phyloP scores from a whole-genome alignment of 2,888 invertebrate genomes.

The Incurvaria masculella region DNA sequence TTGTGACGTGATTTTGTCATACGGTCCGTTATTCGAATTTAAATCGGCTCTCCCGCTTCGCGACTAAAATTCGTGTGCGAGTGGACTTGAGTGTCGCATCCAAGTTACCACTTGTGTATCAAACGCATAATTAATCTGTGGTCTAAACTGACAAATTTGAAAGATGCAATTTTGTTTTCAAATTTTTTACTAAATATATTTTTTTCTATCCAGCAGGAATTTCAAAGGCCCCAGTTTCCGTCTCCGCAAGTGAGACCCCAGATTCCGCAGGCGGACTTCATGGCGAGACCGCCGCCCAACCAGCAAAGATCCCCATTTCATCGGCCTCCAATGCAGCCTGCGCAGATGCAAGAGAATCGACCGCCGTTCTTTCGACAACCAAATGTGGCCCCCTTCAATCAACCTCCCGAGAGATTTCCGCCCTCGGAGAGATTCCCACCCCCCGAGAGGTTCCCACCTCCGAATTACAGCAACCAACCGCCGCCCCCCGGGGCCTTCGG shows the following conservation, averaged over 20 bases:
- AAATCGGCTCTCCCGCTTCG: too few species aligned
- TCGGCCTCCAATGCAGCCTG: constrained; percentile 5
- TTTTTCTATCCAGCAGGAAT: constrained; percentile 30
- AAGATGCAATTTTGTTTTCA: too few species aligned
- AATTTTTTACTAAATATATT: constrained; percentile 9
- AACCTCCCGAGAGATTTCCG: too few species aligned
- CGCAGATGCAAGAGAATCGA: constrained; percentile 20
- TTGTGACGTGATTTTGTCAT: too few species aligned
- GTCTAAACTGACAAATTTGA: too few species aligned
- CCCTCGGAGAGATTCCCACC: too few species aligned
- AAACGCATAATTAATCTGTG: too few species aligned
- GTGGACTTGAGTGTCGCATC: too few species aligned
- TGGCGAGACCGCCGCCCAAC: not conserved
- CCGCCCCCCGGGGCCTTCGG: constrained; percentile 20
- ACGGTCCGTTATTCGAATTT: too few species aligned
- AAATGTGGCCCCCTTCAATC: constrained; percentile 17
- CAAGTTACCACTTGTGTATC: too few species aligned
- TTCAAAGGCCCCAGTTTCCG: constrained; percentile 30
- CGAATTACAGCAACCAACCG: constrained; percentile 15
- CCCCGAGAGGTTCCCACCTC: not conserved
- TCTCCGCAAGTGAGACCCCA: constrained; percentile 19
- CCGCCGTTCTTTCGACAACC: constrained; percentile 17
- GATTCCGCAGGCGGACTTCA: not conserved
- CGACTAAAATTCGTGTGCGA: too few species aligned
- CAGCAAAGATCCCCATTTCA: not conserved